Evolutionary conservation across 2,888 invertebrate genomes (phyloP), one percentile per base, ranked within the genome.

Genomic region (Eupithecia exiguata): DNA sequence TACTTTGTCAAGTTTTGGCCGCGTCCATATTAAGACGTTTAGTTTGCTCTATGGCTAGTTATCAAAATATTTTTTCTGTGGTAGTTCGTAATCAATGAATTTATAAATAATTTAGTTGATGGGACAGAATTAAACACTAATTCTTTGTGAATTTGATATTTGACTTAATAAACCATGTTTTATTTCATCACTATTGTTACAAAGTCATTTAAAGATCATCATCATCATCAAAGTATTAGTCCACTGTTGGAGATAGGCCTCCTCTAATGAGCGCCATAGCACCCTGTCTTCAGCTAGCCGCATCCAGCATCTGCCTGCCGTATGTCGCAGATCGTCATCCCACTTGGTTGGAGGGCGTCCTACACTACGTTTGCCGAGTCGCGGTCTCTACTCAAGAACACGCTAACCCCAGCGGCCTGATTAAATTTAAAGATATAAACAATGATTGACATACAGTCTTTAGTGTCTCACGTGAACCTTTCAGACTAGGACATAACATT

Each of bases 1-100:
- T 80, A 79, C 79, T 82, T 81, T 81, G 78, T 80, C 80, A 82
- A 82, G 81, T 84, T 80, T 79, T 77, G 76, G 76, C 73, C 77
- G 40, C 66, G 35, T 62, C 62, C 18, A 35, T 62, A 62, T 62
- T 62, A 62, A 35, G 10, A 62, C 35, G 62, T 62, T 61, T 62
- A 16, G 61, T 62, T 35, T 62, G 30, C 7, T 25, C 7, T 30
- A 30, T 25, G 7, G 61, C 16, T 35, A 18, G 35, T 2, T 62
- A 9, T 9, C 35, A 62, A 62, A 18, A 62, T 62, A 0, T 18
- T 9, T 7, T 7, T 18, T 25, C 21, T 25, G 14, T 30, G 25
- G 30, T 30, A 30, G 4, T 61, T 25, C 14, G 6, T 30, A 25
- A 25, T n/a, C n/a, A n/a, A n/a, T n/a, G n/a, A n/a, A n/a, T n/a